Evolutionary conservation across 2,113 vertebrate genomes (phyloP), one percentile per base, ranked within the genome.

Genomic region (Epinephelus moara): DNA sequence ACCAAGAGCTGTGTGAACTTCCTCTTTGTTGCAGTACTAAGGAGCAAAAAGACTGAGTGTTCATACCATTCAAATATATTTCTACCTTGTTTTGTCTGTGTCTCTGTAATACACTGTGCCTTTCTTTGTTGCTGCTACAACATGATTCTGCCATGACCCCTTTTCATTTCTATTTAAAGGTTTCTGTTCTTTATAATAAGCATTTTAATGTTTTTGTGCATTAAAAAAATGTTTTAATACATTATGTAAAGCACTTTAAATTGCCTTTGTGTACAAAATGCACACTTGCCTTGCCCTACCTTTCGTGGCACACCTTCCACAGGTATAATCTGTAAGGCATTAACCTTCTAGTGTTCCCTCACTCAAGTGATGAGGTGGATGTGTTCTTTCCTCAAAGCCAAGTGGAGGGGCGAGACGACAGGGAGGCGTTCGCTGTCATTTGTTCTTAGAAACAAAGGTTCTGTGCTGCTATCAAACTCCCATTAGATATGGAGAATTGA

Each of bases 401-500:
- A 90, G 71, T 68, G 75, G 42, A 85, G 78, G 76, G 49, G 71
- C 49, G 49, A 90, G 80, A 75, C 64, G 57, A 88, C 87, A 81
- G 85, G 80, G 62, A 83, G 69, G 90, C 78, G 62, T 76, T 82
- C 49, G 33, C 89, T 85, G 76, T 88, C 83, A 91, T 93, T 94
- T 95, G 93, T 92, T 94, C 89, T 87, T 52, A 60, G 82, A 95
- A 95, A 96, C 94, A 95, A 95, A 96, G 94, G 91, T 90, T 85
- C 61, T 84, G 73, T 87, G 84, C 84, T 56, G 84, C 94, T 94
- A 96, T 96, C 95, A 96, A 95, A 93, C 95, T 89, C 85, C 92
- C 94, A 94, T 96, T 96, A 94, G 95, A 94, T 94, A 91, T 82
- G 91, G 92, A 89, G 93, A 95, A 95, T 94, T 94, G 94, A 95